Percentiles rank a stretch among this genome's conserved stretches.
Evolutionary conservation across 2,888 invertebrate species (phyloP).

Genomic region (Drosophila buzzatii): DNA sequence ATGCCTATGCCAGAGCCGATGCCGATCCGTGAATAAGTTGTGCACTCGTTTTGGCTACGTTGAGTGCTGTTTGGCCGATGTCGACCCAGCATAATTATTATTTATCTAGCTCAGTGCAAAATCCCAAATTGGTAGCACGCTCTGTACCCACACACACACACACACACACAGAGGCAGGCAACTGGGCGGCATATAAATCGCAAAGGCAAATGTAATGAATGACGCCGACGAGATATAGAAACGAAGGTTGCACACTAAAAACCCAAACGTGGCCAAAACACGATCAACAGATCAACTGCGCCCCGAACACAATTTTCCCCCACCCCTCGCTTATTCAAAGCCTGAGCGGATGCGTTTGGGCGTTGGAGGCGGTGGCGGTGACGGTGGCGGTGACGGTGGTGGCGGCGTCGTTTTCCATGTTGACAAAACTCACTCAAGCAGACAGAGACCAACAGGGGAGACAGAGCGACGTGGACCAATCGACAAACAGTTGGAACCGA

Average conservation of each 20-base stretch:
- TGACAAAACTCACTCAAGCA: constrained; percentile 76
- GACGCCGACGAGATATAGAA: constrained; percentile 65
- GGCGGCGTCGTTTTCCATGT: constrained; percentile 68
- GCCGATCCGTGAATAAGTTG: constrained; percentile 50
- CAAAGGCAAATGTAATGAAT: constrained; percentile 78
- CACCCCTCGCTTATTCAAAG: not conserved
- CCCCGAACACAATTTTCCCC: not conserved
- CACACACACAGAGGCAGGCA: constrained; percentile 8
- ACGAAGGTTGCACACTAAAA: constrained; percentile 69
- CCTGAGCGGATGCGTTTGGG: constrained; percentile 77
- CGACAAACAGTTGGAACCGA: constrained; percentile 43
- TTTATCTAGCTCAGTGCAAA: constrained; percentile 72
- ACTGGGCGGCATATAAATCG: constrained; percentile 72
- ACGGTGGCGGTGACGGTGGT: constrained; percentile 31
- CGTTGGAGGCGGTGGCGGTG: constrained; percentile 46
- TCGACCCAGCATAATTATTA: constrained; percentile 76
- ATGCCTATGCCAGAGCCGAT: constrained; percentile 66
- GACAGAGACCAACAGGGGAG: constrained; percentile 9
- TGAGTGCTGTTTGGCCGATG: constrained; percentile 51
- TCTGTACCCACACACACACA: constrained; percentile 66
- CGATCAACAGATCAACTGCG: constrained; percentile 55
- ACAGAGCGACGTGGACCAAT: constrained; percentile 19
- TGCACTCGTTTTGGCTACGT: constrained; percentile 59
- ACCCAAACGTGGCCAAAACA: constrained; percentile 56
- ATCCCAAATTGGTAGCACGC: constrained; percentile 74